Percentiles rank a stretch among this genome's conserved stretches.
Conservation (phyloP, 2,797 vertebrate species). For the Acanthornis magna region DNA sequence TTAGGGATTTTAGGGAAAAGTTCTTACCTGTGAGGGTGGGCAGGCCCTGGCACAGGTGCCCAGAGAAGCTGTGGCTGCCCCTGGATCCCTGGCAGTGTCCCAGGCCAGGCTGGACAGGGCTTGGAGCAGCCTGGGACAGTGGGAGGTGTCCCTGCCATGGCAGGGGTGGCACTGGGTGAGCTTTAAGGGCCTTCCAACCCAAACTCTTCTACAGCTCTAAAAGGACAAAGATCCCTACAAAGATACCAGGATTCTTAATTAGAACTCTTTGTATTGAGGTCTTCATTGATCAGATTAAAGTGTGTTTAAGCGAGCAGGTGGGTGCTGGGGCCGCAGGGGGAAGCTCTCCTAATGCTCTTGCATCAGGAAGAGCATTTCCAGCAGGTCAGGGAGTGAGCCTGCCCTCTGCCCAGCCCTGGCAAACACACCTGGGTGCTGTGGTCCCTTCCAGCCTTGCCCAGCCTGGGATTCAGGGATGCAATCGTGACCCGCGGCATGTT, state of each 20-base stretch:
- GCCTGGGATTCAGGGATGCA: too few species aligned
- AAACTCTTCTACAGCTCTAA: not conserved
- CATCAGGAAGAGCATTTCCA: not conserved
- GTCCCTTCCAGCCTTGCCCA: not conserved
- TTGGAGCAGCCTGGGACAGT: fast-evolving
- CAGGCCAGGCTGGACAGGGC: not conserved
- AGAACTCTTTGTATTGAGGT: fast-evolving
- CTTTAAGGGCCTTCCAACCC: not conserved
- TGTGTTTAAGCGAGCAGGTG: too few species aligned
- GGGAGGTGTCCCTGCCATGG: not conserved
- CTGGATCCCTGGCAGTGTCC: not conserved
- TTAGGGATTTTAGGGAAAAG: not conserved
- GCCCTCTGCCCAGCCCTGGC: not conserved
- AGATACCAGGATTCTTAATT: not conserved
- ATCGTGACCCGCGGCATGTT: too few species aligned
- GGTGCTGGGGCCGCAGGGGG: fast-evolving
- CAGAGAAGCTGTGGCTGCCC: not conserved
- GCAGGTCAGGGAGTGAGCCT: not conserved
- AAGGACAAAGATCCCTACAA: not conserved
- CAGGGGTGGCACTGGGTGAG: not conserved
- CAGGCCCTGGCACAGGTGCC: not conserved
- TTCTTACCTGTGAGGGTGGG: fast-evolving
- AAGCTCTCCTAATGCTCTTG: fast-evolving
- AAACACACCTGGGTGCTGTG: not conserved
- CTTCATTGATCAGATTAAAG: fast-evolving